A percentile compares a stretch with the other conserved stretches of the same genome.
Conservation (phyloP, 1,140 invertebrate species). For the Drosophila malerkotliana region DNA sequence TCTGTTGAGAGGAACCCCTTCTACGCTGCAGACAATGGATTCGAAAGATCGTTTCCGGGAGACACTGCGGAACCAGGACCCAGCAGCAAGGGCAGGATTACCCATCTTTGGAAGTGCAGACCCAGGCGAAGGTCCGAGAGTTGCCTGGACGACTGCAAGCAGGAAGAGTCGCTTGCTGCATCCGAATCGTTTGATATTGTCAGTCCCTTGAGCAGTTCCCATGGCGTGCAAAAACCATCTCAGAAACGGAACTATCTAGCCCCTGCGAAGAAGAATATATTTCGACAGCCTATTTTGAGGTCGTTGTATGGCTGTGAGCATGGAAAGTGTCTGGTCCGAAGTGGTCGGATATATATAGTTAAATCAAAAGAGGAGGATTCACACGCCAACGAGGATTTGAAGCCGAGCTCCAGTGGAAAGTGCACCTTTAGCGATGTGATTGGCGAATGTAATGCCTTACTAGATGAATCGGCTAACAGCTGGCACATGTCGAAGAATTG, state of each 20-base stretch:
- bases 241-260: conserved; percentile 38
- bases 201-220: conserved; percentile 38
- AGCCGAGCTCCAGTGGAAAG: conserved; percentile 28
- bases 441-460: conserved; percentile 60
- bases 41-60: conserved; percentile 8
- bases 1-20: conserved; percentile 34
- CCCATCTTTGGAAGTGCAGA: conserved; percentile 54
- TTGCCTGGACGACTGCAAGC: conserved; percentile 56
- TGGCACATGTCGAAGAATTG: conserved; percentile 44
- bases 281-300: conserved; percentile 63
- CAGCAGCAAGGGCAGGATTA: conserved; percentile 18
- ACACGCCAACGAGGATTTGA: conserved; percentile 18
- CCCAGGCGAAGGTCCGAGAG: conserved; percentile 67
- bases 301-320: conserved; percentile 49
- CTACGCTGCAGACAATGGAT: conserved; percentile 39
- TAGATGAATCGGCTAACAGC: conserved; percentile 43
- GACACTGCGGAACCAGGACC: conserved; percentile 7
- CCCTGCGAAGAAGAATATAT: conserved; percentile 33
- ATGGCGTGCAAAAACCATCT: conserved; percentile 50
- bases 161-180: conserved; percentile 20
- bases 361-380: conserved; percentile 25
- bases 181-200: conserved; percentile 34
- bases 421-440: conserved; percentile 68
- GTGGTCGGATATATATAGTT: conserved; percentile 17
- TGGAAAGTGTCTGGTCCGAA: conserved; percentile 38